These are phyloP conservation scores for Festucalex cinctus DNA, from an alignment of 2,113 vertebrate species.

Conservation along the genomic window DNA sequence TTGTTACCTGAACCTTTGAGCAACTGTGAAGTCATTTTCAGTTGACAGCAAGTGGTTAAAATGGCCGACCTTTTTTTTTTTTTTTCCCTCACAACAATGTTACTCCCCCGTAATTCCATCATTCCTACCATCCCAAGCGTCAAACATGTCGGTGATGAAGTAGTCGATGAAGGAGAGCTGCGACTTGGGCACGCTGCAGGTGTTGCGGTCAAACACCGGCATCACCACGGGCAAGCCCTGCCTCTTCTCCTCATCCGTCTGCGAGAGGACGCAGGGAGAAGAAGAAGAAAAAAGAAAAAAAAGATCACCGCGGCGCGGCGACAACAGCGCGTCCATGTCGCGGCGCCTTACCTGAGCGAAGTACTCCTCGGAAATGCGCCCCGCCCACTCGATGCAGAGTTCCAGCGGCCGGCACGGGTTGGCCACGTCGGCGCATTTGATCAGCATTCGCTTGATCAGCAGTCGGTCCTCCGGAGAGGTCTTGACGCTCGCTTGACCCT, in stretches of 20 bases:
- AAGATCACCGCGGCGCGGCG: neutral
- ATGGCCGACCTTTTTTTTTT: no score
- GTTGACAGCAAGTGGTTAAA: no score
- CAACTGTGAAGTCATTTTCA: no score
- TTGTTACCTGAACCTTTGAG: no score
- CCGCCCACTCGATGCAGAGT: conserved; percentile 94
- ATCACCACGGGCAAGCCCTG: conserved; percentile 94
- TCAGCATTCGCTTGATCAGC: conserved; percentile 95
- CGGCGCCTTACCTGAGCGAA: conserved; percentile 92
- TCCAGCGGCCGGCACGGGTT: conserved; percentile 92
- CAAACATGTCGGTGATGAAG: conserved; percentile 97
- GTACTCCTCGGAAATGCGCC: conserved; percentile 94
- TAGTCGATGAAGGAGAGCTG: conserved; percentile 98
- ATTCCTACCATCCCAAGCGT: conserved; percentile 91
- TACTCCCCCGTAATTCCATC: neutral
- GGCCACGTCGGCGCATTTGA: conserved; percentile 94
- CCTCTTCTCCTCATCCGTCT: conserved; percentile 96
- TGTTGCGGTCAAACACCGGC: conserved; percentile 94
- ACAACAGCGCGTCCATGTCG: neutral
- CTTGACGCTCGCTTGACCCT: conserved; percentile 75
- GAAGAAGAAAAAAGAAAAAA: no score
- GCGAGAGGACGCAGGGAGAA: conserved; percentile 38
- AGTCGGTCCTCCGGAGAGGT: conserved; percentile 91
- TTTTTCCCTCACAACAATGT: neutral
- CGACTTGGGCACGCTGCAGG: conserved; percentile 95